These are phyloP conservation scores for Drosophila biarmipes DNA, from an alignment of 1,140 invertebrate species.

Conservation along the genomic window DNA sequence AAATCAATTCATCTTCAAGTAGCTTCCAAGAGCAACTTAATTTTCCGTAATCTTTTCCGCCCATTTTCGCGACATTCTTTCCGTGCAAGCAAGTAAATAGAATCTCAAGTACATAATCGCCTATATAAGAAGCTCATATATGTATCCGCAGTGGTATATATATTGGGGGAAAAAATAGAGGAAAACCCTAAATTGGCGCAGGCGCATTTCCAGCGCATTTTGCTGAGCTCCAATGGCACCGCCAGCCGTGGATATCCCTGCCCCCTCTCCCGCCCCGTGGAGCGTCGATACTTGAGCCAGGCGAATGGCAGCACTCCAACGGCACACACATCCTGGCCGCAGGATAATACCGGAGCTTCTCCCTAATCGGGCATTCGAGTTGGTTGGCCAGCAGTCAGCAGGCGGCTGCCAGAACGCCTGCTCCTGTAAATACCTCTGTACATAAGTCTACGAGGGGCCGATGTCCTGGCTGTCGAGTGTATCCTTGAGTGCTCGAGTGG, in stretches of 20 bases:
- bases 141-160: conserved; percentile 29
- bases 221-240: conserved; percentile 76
- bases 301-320: conserved; percentile 75
- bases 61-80: conserved; percentile 9
- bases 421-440: conserved; percentile 30
- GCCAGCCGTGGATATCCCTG: conserved; percentile 45
- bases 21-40: conserved; percentile 2
- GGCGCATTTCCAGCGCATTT: conserved; percentile 53
- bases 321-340: conserved; percentile 54
- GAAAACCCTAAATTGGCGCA: conserved; percentile 73
- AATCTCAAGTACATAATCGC: conserved; percentile 45
- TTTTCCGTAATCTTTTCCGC: conserved; percentile 9
- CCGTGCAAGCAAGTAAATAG: conserved; percentile 31
- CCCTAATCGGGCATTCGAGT: conserved; percentile 49
- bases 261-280: conserved; percentile 3
- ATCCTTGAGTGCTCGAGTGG: conserved; percentile 44
- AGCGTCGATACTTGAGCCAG: conserved; percentile 74
- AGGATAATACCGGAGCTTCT: conserved; percentile 71
- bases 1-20: not conserved
- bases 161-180: conserved; percentile 49
- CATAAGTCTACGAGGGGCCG: conserved; percentile 19
- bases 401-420: conserved; percentile 2
- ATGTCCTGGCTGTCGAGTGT: conserved; percentile 38
- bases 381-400: conserved; percentile 36
- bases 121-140: conserved; percentile 33